These are phyloP conservation scores for Orthonyx spaldingii DNA, from an alignment of 2,113 vertebrate genomes.

Conservation along the genomic window DNA sequence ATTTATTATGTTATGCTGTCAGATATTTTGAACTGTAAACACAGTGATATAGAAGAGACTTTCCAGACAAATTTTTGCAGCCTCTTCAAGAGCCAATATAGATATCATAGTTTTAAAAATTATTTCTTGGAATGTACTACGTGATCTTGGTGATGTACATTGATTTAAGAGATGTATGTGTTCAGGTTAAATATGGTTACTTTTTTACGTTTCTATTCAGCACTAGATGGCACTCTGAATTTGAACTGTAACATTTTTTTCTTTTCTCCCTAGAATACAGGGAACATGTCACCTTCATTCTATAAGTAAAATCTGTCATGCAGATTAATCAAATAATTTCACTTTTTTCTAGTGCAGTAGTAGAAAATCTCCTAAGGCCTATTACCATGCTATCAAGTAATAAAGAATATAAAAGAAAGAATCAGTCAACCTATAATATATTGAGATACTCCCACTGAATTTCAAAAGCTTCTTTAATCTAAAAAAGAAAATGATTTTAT, in stretches of 20 bases:
- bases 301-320: constrained; percentile 3
- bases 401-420: constrained; percentile 8
- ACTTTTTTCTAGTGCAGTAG: not conserved
- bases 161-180: not conserved
- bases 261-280: not conserved
- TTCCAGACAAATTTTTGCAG: not conserved
- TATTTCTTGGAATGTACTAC: not conserved
- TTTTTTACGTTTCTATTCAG: not conserved
- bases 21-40: not conserved
- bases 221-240: constrained; percentile 75
- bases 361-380: not conserved
- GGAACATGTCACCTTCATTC: not conserved
- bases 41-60: not conserved
- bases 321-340: constrained; percentile 14
- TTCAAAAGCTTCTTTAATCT: not conserved
- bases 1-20: not conserved
- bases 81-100: not conserved
- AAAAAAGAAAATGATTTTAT: not conserved
- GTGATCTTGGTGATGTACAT: accelerated
- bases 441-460: constrained; percentile 11
- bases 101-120: not conserved
- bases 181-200: not conserved
- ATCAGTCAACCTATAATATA: not conserved
- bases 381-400: constrained; percentile 15
- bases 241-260: constrained; percentile 17